Percentiles rank a stretch among this genome's conserved stretches.
phyloP scores from a whole-genome alignment of 23 tunicate species.

The Botrylloides violaceus region DNA sequence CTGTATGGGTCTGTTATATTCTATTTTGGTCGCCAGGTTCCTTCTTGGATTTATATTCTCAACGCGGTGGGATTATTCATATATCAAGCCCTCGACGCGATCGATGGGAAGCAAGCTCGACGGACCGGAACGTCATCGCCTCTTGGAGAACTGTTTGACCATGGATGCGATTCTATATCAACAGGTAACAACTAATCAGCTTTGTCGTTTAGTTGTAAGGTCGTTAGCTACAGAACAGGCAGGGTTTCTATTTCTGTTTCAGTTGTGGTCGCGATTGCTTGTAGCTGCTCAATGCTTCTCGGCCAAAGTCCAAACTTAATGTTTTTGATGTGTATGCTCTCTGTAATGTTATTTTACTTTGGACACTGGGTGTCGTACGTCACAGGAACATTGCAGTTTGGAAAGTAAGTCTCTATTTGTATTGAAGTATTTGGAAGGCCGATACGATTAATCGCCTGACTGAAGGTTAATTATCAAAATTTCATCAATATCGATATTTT shows the following conservation, averaged over 20 bases:
- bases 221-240: background rate
- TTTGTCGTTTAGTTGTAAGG: background rate
- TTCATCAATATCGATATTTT: too few species aligned
- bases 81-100: slow-evolving; percentile 92
- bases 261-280: slow-evolving; percentile 65
- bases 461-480: too few species aligned
- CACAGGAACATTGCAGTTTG: slow-evolving; percentile 78
- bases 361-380: slow-evolving; percentile 92
- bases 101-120: slow-evolving; percentile 98
- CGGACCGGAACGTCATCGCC: slow-evolving; percentile 86
- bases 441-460: too few species aligned
- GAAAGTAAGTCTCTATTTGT: slow-evolving; percentile 18
- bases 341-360: slow-evolving; percentile 60
- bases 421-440: too few species aligned
- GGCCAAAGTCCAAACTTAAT: slow-evolving; percentile 62
- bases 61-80: slow-evolving; percentile 80
- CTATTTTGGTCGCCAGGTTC: slow-evolving; percentile 27
- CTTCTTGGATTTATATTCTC: slow-evolving; percentile 64
- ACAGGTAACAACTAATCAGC: slow-evolving; percentile 13
- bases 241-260: slow-evolving; percentile 1
- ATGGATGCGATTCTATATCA: slow-evolving; percentile 92
- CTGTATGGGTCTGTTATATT: too few species aligned
- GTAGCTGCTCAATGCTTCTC: slow-evolving; percentile 36
- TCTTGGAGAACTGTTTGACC: slow-evolving; percentile 96
- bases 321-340: slow-evolving; percentile 32